Conservation (phyloP, 1,140 invertebrate genomes). For the Araneus ventricosus region DNA sequence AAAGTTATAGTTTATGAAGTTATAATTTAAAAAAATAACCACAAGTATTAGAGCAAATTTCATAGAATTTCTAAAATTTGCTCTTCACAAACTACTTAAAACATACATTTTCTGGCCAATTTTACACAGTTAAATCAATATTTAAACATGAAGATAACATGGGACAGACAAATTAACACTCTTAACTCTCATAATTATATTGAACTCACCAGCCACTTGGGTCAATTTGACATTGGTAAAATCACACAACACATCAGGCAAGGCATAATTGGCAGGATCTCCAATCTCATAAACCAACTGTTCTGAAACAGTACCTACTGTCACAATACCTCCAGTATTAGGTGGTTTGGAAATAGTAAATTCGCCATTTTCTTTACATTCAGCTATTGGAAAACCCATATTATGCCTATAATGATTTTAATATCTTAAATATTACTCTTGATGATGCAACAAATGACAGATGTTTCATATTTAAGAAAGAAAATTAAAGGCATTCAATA, state of each 20-base stretch:
- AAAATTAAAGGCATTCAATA: no score
- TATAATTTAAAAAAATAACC: no score
- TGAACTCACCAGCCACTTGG: constrained; percentile 78
- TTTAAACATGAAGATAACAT: background rate
- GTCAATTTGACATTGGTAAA: constrained; percentile 81
- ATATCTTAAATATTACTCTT: no score
- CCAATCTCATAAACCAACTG: constrained; percentile 83
- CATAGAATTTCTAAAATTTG: no score
- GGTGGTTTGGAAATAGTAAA: constrained; percentile 82
- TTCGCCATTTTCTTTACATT: constrained; percentile 80
- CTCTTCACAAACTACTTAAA: background rate
- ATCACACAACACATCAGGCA: constrained; percentile 83
- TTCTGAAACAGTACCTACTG: constrained; percentile 81
- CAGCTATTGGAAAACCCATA: constrained; percentile 82
- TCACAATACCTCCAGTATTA: constrained; percentile 82
- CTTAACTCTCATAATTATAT: background rate
- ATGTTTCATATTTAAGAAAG: no score
- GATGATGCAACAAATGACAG: no score
- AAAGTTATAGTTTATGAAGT: no score
- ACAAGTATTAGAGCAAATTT: no score
- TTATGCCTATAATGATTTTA: constrained; percentile 77
- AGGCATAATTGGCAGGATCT: constrained; percentile 81
- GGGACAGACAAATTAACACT: background rate
- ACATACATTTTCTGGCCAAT: background rate
- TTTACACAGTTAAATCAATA: no score